Base-by-base conservation (phyloP, 2,797 vertebrate genomes). In the Liasis olivaceus region DNA sequence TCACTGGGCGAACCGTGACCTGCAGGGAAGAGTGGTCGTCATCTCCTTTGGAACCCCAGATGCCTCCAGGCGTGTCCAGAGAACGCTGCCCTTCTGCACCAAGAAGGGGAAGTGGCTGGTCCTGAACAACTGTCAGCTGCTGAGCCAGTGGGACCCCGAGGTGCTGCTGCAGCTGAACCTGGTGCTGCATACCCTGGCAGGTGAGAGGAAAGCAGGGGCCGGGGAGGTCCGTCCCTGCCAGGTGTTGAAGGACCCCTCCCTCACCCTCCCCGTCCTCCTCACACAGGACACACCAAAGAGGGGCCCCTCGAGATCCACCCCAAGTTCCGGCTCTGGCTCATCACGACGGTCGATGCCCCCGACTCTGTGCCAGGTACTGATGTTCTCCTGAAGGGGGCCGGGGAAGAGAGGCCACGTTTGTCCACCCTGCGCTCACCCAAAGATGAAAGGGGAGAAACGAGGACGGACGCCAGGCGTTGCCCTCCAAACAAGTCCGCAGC, bases 41-140 rank as follows among this genome's bases (percentile, higher is more conserved):
- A 94, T 98, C 89, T 97, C 97, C n/a, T 96, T 98, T 89, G 98
- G 97, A 28, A 95, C 95, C 64, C 89, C 93, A 26, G 96, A 96
- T 84, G 97, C 98, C 0, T 77, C 92, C 91, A 93, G 95, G 0
- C 11, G 26, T 1, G 90, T 98, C 63, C 94, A 98, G 56, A 95
- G 95, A n/a, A 84, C 91, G 0, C 94, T 99, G 77, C 87, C 91
- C 20, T 89, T 88, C 77, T 97, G 98, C 66, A 96, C 96, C 90
- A 89, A 69, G 3, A 95, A 98, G 0, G 98, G 98, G 17, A 96
- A 97, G 90, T 99, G 99, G 99, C 90, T 99, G 93, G 98, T 99
- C 84, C 97, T 99, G 20, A 97, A 98, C 95, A 98, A 98, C 96
- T 98, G 98, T 95, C 98, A 99, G 93, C 96, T 98, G 92, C 91